Conservation (phyloP, 2,888 invertebrate species). For the Leistus spinibarbis region DNA sequence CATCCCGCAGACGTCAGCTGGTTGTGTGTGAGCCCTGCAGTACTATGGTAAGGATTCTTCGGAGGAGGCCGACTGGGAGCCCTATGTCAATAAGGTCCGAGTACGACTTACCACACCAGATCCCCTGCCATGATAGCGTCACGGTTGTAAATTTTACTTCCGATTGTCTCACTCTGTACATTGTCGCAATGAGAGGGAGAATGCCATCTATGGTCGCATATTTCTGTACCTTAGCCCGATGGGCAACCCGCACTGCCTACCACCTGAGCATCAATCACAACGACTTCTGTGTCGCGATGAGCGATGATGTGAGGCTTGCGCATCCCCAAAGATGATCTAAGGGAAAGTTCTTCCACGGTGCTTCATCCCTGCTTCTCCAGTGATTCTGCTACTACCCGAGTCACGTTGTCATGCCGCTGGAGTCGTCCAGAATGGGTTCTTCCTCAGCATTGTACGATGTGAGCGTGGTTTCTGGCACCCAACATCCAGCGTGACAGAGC, state of each 20-base stretch:
- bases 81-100: conserved; percentile 3
- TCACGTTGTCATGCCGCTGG: conserved; percentile 48
- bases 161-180: background rate
- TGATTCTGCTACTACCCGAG: conserved; percentile 42
- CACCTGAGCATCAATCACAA: conserved; percentile 51
- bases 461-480: conserved; percentile 48
- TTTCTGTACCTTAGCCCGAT: conserved; percentile 45
- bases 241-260: conserved; percentile 47
- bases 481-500: conserved; percentile 49
- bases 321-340: conserved; percentile 45
- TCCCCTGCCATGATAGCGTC: conserved; percentile 40
- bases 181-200: background rate
- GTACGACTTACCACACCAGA: conserved; percentile 41
- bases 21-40: conserved; percentile 29
- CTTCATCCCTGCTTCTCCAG: conserved; percentile 46
- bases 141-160: conserved; percentile 14
- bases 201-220: conserved; percentile 41
- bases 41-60: conserved; percentile 31
- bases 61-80: background rate
- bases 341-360: conserved; percentile 45
- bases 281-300: conserved; percentile 41
- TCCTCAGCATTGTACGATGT: conserved; percentile 49
- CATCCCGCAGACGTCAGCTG: background rate
- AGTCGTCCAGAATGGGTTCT: conserved; percentile 52
- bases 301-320: conserved; percentile 51